Evolutionary conservation across 2,113 vertebrate species (phyloP).

Genomic region (Trematocara marginatum): DNA sequence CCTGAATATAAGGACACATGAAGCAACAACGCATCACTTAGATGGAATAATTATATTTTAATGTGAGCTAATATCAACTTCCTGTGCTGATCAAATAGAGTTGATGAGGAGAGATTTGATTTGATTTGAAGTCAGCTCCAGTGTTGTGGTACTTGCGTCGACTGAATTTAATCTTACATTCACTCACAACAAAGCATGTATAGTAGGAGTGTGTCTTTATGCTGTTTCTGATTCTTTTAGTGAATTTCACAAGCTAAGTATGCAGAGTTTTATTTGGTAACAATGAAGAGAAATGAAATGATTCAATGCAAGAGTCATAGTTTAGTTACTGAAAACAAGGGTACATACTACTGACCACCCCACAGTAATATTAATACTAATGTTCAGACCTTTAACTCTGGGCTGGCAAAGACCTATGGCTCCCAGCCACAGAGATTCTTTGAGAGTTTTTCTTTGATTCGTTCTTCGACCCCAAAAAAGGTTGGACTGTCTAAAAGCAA

Average conservation of each 20-base stretch:
- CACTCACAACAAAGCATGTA: not conserved
- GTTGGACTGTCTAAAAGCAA: not conserved
- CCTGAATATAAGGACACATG: conserved; percentile 61
- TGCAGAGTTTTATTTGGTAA: not conserved
- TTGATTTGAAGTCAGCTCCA: not conserved
- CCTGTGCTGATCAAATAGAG: not conserved
- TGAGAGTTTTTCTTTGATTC: not conserved
- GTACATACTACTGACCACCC: not conserved
- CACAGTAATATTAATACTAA: not conserved
- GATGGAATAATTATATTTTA: not conserved
- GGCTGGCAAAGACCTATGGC: not conserved
- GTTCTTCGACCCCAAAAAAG: not conserved
- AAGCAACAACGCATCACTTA: not conserved
- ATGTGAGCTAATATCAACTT: not conserved
- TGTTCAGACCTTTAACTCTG: rapidly evolving
- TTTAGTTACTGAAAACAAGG: not conserved
- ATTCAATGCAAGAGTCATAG: not conserved
- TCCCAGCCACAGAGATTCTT: not conserved
- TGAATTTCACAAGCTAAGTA: not conserved
- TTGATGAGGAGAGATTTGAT: not conserved
- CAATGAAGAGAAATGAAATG: not conserved
- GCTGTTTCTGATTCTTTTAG: not conserved
- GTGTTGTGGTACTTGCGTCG: not conserved
- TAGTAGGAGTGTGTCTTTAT: rapidly evolving
- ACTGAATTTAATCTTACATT: not conserved